Evolutionary conservation across 2,113 vertebrate genomes (phyloP), one percentile per base, ranked within the genome.

Genomic region (Camelus bactrianus): DNA sequence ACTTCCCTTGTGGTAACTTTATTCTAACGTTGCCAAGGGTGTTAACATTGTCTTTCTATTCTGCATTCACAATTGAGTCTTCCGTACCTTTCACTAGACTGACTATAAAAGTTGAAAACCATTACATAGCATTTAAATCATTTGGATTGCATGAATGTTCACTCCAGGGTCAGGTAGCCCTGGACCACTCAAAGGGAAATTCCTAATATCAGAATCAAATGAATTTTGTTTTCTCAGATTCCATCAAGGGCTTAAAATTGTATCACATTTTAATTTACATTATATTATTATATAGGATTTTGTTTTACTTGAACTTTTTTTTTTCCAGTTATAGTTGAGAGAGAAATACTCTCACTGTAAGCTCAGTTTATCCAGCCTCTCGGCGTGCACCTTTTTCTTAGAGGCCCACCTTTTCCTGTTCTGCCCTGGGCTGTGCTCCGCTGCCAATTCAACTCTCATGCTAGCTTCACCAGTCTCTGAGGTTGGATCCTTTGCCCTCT

Each of bases 161-260:
- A 32, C 30, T 54, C 22, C 5, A 54, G 20, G 65, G 65, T 84
- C 77, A 58, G 35, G 15, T 56, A 81, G 72, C 24, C 52, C 60
- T 94, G 65, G 58, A 42, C 50, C n/a, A 64, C 16, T 56, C 54
- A 89, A 67, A 93, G 50, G 20, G 17, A 82, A 90, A 48, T 65
- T 91, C n/a, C 19, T 87, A 84, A 50, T 91, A 30, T 52, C 24
- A 69, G 56, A 28, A 20, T 64, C 72, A 95, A 80, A 54, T 84
- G 19, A 62, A 50, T 69, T 91, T 96, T 82, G 28, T 87, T 83
- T 76, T 56, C 54, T 89, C 24, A 12, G 20, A n/a, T 83, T 82
- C 42, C 5, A 5, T 88, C 50, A 62, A 72, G 32, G n/a, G n/a
- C 38, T 80, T 96, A 50, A 96, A 91, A 91, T 91, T 65, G 13